Evolutionary conservation across 2,888 invertebrate species (phyloP).

Genomic region (Girardia tigrina): DNA sequence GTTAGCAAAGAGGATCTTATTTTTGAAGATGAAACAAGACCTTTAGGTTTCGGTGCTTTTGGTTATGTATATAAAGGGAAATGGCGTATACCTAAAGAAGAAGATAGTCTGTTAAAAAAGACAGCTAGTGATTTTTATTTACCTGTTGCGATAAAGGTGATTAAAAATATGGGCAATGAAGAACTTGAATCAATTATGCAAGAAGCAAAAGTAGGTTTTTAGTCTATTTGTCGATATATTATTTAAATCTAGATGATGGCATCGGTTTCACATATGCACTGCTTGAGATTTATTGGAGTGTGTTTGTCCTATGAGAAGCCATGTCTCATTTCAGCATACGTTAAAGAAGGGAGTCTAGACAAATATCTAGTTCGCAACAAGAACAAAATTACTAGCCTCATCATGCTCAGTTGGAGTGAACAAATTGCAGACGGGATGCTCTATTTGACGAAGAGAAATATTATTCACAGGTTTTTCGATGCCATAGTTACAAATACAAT

Average conservation of each 20-base stretch:
- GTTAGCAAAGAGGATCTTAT: constrained; percentile 24
- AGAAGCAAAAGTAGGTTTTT: constrained; percentile 29
- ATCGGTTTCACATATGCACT: constrained; percentile 36
- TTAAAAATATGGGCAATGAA: constrained; percentile 17
- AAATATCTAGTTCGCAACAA: constrained; percentile 25
- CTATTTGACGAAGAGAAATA: constrained; percentile 81
- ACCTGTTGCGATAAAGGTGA: constrained; percentile 33
- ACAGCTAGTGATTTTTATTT: background rate
- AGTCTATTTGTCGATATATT: background rate
- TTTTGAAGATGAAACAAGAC: constrained; percentile 32
- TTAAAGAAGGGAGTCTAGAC: constrained; percentile 34
- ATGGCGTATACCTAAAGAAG: constrained; percentile 29
- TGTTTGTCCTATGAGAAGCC: constrained; percentile 31
- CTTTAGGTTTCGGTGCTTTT: constrained; percentile 36
- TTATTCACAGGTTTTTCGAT: constrained; percentile 62
- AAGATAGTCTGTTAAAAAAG: background rate
- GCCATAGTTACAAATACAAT: background rate
- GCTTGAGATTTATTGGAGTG: constrained; percentile 36
- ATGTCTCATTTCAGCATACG: constrained; percentile 32
- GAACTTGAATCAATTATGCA: constrained; percentile 28
- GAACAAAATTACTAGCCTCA: constrained; percentile 27
- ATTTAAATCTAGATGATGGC: constrained; percentile 35
- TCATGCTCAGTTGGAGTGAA: constrained; percentile 60
- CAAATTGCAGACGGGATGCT: constrained; percentile 96
- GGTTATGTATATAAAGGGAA: constrained; percentile 33